phyloP scores from a whole-genome alignment of 1,140 invertebrate genomes.

The Macrostomum lignano region DNA sequence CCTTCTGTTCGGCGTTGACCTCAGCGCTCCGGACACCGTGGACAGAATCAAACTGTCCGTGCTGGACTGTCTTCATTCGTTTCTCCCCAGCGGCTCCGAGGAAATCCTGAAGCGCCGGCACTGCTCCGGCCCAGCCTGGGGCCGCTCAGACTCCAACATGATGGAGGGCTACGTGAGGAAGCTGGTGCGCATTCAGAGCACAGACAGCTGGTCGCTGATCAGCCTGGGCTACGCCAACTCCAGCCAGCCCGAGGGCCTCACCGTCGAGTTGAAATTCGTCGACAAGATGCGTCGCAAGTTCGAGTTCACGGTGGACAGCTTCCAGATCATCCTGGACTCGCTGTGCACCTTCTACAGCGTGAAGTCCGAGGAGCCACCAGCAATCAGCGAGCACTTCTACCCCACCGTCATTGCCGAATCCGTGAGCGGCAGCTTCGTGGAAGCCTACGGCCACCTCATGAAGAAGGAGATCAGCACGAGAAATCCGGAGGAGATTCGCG shows the following conservation, averaged over 20 bases:
- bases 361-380: background rate
- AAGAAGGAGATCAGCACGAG: slow-evolving; percentile 71
- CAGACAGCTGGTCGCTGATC: slow-evolving; percentile 56
- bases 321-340: slow-evolving; percentile 85
- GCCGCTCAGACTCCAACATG: too few species aligned
- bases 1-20: too few species aligned
- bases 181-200: background rate
- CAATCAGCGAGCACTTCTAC: slow-evolving; percentile 81
- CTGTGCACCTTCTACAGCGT: slow-evolving; percentile 61
- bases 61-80: too few species aligned
- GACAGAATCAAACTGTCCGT: too few species aligned
- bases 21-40: too few species aligned
- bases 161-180: slow-evolving; percentile 1
- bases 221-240: slow-evolving; percentile 44
- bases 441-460: slow-evolving; percentile 67
- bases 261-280: slow-evolving; percentile 94
- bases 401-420: slow-evolving; percentile 83
- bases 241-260: slow-evolving; percentile 46
- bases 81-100: too few species aligned
- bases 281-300: slow-evolving; percentile 91
- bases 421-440: slow-evolving; percentile 81
- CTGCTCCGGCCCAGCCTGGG: too few species aligned
- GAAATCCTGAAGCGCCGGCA: too few species aligned
- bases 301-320: slow-evolving; percentile 95
- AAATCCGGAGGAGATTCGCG: slow-evolving; percentile 87